phyloP scores from a whole-genome alignment of 2,113 vertebrate genomes.

The Leptobrachium leishanense region DNA sequence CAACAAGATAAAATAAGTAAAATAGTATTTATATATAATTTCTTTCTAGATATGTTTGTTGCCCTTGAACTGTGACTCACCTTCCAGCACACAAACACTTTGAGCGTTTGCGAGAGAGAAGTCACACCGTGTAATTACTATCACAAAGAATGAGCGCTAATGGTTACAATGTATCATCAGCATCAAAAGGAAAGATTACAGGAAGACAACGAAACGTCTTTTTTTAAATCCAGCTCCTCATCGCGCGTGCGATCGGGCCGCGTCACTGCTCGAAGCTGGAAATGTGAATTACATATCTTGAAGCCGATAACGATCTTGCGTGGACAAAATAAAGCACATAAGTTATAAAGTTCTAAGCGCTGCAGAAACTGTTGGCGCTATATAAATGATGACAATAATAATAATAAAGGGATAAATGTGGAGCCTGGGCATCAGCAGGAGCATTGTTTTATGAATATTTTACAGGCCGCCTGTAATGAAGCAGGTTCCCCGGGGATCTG shows the following conservation, averaged over 20 bases:
- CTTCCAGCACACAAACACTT: not conserved
- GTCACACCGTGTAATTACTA: conserved; percentile 27
- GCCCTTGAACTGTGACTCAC: conserved; percentile 21
- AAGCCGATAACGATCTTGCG: not conserved
- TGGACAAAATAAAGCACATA: not conserved
- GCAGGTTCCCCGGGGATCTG: too few species aligned
- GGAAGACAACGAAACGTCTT: conserved; percentile 29
- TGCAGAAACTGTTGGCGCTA: too few species aligned
- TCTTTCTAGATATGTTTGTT: not conserved
- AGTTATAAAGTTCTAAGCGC: not conserved
- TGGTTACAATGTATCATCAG: conserved; percentile 23
- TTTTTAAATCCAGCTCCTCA: not conserved
- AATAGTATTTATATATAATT: not conserved
- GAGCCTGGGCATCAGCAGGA: too few species aligned
- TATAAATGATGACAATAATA: not conserved
- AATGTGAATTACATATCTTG: conserved; percentile 10
- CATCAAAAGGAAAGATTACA: conserved; percentile 24
- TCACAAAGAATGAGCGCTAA: conserved; percentile 27
- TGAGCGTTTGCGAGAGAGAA: not conserved
- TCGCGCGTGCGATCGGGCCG: not conserved
- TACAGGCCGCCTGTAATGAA: too few species aligned
- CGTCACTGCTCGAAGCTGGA: not conserved
- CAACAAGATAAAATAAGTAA: not conserved
- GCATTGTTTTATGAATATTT: too few species aligned
- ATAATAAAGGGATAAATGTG: not conserved